Conservation (phyloP, 2,888 invertebrate genomes). For the Hermaeophaga mercurialis region DNA sequence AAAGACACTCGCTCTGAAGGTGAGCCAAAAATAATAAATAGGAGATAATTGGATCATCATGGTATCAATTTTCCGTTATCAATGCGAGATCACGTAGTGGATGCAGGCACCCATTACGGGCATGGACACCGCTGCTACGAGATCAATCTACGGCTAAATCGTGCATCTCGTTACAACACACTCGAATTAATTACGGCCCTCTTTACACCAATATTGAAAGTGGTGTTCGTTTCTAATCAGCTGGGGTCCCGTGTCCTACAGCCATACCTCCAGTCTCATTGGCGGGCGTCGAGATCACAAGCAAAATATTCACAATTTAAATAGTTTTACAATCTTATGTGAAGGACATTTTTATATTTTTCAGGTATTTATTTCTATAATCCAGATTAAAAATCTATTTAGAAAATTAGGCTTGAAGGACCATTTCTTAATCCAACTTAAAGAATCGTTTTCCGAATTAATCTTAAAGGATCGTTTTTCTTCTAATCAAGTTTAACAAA, state of each 20-base stretch:
- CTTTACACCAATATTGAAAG: constrained; percentile 25
- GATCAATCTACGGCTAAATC: constrained; percentile 45
- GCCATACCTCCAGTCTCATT: background rate
- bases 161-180: constrained; percentile 50
- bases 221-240: background rate
- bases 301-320: background rate
- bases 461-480: too few species aligned
- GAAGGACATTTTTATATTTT: too few species aligned
- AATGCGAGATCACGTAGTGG: constrained; percentile 55
- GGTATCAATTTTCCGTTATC: constrained; percentile 57
- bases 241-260: too few species aligned
- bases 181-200: constrained; percentile 42
- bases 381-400: too few species aligned
- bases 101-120: constrained; percentile 35
- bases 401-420: too few species aligned
- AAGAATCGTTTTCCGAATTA: too few species aligned
- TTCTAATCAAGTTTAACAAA: too few species aligned
- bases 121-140: constrained; percentile 21
- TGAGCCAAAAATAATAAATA: constrained; percentile 24
- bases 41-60: constrained; percentile 52
- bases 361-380: too few species aligned
- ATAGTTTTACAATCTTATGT: too few species aligned
- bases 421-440: too few species aligned
- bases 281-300: background rate
- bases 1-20: constrained; percentile 11